These are phyloP conservation scores for Timandra comae DNA, from an alignment of 2,888 invertebrate genomes.

Conservation along the genomic window DNA sequence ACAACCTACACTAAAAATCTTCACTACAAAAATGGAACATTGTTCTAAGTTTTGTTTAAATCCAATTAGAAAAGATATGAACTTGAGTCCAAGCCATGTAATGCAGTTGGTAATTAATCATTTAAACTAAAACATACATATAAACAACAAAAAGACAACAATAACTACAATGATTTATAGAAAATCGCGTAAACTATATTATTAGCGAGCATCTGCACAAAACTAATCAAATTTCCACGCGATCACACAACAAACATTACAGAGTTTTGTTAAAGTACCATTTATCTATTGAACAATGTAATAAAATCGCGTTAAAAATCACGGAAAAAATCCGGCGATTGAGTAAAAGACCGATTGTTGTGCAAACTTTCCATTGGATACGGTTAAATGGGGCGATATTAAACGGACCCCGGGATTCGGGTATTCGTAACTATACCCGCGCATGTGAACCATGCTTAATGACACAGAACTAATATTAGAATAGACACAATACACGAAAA, in stretches of 20 bases:
- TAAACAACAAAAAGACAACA: constrained; percentile 20
- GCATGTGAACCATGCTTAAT: constrained; percentile 69
- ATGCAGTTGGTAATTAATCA: too few species aligned
- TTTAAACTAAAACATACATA: constrained; percentile 11
- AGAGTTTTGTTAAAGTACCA: constrained; percentile 41
- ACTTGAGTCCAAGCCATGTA: too few species aligned
- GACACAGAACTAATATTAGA: constrained; percentile 53
- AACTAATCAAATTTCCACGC: constrained; percentile 73
- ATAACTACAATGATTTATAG: constrained; percentile 50
- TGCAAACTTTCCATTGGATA: constrained; percentile 70
- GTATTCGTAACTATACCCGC: constrained; percentile 27
- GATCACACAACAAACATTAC: constrained; percentile 41
- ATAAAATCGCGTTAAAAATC: constrained; percentile 60
- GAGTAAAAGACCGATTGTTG: constrained; percentile 71
- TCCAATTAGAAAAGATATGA: too few species aligned
- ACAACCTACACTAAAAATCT: too few species aligned
- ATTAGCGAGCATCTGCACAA: constrained; percentile 60
- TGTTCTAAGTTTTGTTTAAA: too few species aligned
- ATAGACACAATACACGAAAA: too few species aligned
- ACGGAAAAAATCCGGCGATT: constrained; percentile 60
- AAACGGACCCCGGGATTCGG: constrained; percentile 37
- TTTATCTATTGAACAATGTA: constrained; percentile 45
- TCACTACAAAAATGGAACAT: too few species aligned
- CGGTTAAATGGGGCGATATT: constrained; percentile 70
- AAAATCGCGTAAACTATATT: constrained; percentile 41